phyloP scores from a whole-genome alignment of 2,797 vertebrate genomes.

The Nyctalus aviator region DNA sequence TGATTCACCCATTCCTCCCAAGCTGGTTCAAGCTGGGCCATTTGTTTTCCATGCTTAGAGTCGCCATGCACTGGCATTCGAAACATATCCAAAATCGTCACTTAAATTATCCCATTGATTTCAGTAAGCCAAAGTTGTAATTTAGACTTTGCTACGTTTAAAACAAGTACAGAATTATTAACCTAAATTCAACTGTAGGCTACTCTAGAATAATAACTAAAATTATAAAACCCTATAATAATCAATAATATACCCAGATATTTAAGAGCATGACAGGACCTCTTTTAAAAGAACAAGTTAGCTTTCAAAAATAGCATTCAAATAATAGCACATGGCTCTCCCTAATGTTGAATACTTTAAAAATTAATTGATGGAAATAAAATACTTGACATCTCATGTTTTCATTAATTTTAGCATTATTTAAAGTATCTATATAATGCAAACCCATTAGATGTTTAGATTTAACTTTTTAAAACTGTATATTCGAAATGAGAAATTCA shows the following conservation, averaged over 20 bases:
- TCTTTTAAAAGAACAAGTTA: slow-evolving; percentile 62
- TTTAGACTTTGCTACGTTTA: slow-evolving; percentile 18
- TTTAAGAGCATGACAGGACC: slow-evolving; percentile 24
- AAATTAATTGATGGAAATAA: slow-evolving; percentile 46
- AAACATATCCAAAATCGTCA: slow-evolving; percentile 52
- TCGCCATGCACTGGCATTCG: slow-evolving; percentile 54
- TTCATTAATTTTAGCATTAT: slow-evolving; percentile 49
- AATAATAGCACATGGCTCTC: slow-evolving; percentile 52
- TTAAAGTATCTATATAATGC: slow-evolving; percentile 40
- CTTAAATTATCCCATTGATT: slow-evolving; percentile 38
- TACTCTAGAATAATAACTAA: slow-evolving; percentile 51
- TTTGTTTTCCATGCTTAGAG: background rate
- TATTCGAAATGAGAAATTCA: slow-evolving; percentile 59
- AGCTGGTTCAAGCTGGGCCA: slow-evolving; percentile 28
- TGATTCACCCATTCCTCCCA: background rate
- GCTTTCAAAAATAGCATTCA: background rate
- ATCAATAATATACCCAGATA: slow-evolving; percentile 49
- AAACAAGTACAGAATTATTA: slow-evolving; percentile 48
- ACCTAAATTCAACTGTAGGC: slow-evolving; percentile 33
- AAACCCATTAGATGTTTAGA: slow-evolving; percentile 61
- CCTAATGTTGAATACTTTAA: slow-evolving; percentile 50
- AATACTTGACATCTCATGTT: slow-evolving; percentile 33
- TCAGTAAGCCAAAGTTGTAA: slow-evolving; percentile 29
- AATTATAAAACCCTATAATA: slow-evolving; percentile 30
- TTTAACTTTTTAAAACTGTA: slow-evolving; percentile 22